phyloP scores from a whole-genome alignment of 2,888 invertebrate species.

The Cephus runcator region DNA sequence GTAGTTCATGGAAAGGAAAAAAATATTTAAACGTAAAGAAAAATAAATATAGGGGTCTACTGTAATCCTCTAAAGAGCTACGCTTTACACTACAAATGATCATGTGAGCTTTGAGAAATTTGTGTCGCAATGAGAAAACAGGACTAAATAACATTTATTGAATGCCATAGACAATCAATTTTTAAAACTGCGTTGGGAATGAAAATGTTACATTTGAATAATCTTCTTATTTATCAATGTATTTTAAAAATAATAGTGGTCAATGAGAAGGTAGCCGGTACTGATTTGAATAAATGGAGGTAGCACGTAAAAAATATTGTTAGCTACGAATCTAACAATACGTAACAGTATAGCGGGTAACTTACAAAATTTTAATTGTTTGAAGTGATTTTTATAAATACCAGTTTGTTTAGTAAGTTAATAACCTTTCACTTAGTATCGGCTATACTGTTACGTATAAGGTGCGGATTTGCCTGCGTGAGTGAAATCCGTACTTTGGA shows the following conservation, averaged over 20 bases:
- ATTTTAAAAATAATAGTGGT: not conserved
- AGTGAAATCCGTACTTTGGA: no score
- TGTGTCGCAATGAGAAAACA: not conserved
- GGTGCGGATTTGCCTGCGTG: no score
- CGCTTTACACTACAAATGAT: not conserved
- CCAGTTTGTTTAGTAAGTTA: no score
- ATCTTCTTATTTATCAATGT: not conserved
- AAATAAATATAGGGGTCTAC: not conserved
- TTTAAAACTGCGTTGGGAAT: not conserved
- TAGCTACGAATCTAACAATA: no score
- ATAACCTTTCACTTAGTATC: no score
- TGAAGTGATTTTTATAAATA: no score
- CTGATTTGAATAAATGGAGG: no score
- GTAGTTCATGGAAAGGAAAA: not conserved
- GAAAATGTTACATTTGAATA: not conserved
- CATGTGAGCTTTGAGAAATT: not conserved
- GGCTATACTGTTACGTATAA: no score
- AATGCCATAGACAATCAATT: not conserved
- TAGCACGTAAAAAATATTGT: no score
- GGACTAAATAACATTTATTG: no score
- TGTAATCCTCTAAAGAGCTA: not conserved
- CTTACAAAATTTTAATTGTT: no score
- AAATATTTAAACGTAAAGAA: not conserved
- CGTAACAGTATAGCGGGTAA: no score
- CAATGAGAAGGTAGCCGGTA: not conserved